These are phyloP conservation scores for Atlantisia rogersi DNA, from an alignment of 2,113 vertebrate genomes.

Conservation along the genomic window DNA sequence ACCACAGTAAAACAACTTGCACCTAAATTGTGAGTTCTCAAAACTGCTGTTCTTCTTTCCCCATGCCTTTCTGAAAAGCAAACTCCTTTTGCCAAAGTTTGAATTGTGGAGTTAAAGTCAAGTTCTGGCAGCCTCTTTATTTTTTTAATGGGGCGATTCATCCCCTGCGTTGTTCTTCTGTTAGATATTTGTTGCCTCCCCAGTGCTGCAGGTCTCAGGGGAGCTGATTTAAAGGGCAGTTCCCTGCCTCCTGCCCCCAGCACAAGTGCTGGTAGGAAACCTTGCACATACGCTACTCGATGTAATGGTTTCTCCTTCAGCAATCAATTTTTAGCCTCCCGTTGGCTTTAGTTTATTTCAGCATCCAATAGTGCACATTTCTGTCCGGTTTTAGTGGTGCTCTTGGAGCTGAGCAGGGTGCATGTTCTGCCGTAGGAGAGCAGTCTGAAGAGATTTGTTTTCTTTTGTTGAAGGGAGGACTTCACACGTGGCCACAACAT, in stretches of 20 bases:
- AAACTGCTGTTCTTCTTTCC: not conserved
- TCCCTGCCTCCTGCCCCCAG: not conserved
- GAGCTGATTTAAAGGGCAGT: not conserved
- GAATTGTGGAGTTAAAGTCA: not conserved
- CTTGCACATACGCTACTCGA: rapidly evolving
- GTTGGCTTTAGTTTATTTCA: not conserved
- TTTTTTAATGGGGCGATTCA: not conserved
- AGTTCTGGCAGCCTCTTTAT: not conserved
- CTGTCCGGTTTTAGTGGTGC: not conserved
- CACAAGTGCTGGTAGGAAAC: rapidly evolving
- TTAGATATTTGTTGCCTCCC: not conserved
- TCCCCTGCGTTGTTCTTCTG: not conserved
- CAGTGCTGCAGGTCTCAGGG: not conserved
- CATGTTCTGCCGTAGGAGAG: not conserved
- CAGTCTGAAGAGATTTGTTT: not conserved
- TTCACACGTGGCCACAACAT: not conserved
- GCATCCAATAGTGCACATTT: not conserved
- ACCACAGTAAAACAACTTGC: not conserved
- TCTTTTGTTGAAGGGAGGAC: not conserved
- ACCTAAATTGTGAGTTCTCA: not conserved
- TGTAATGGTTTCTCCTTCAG: not conserved
- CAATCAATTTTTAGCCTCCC: not conserved
- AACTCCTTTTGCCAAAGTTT: not conserved
- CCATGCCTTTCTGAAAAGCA: not conserved
- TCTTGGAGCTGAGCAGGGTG: rapidly evolving